phyloP scores from a whole-genome alignment of 2,888 invertebrate genomes.

The Eilema griseolum region DNA sequence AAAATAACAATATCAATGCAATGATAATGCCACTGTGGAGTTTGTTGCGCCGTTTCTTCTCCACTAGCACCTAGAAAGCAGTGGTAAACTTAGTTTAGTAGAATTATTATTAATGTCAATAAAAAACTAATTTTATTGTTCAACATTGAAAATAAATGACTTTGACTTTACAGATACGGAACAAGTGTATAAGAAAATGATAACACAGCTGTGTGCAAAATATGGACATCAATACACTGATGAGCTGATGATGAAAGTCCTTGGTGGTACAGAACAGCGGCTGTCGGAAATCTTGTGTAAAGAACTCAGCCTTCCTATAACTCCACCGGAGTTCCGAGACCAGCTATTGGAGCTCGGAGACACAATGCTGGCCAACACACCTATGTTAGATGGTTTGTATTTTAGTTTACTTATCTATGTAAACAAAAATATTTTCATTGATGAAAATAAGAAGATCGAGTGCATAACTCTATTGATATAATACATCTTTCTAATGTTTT shows the following conservation, averaged over 20 bases:
- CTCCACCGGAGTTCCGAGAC: slow-evolving; percentile 89
- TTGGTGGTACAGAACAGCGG: slow-evolving; percentile 91
- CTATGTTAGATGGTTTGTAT: slow-evolving; percentile 90
- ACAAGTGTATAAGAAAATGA: slow-evolving; percentile 91
- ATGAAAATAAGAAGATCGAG: no score
- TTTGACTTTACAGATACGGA: slow-evolving; percentile 94
- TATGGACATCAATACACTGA: slow-evolving; percentile 93
- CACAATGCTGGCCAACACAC: slow-evolving; percentile 87
- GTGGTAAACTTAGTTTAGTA: no score
- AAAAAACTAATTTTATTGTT: no score
- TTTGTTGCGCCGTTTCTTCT: no score
- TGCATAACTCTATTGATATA: no score
- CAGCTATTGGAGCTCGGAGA: slow-evolving; percentile 88
- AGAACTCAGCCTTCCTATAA: slow-evolving; percentile 90
- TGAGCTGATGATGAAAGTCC: slow-evolving; percentile 91
- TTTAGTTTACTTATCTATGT: not conserved
- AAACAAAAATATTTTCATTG: no score
- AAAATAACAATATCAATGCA: not conserved
- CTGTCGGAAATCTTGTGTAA: slow-evolving; percentile 90
- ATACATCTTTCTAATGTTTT: no score
- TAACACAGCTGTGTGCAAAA: slow-evolving; percentile 89
- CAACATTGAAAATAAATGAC: no score
- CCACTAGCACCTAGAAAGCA: no score
- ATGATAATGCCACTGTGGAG: no score
- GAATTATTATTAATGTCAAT: no score